These are phyloP conservation scores for Standfussiana lucernea DNA, from an alignment of 2,888 invertebrate species.

Conservation along the genomic window DNA sequence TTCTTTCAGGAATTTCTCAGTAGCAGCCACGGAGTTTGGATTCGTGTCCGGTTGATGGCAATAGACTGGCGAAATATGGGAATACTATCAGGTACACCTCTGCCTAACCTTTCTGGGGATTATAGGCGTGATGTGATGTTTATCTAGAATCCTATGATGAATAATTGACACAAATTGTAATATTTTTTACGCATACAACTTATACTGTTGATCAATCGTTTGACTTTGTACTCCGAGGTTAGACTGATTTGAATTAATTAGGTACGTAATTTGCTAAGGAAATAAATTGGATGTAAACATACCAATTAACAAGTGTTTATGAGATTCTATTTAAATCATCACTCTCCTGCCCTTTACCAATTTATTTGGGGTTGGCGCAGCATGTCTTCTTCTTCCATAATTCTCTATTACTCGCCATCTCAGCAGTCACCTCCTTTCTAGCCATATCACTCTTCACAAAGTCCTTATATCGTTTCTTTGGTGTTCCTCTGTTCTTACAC, in stretches of 20 bases:
- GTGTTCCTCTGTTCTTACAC: no score
- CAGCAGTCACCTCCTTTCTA: not conserved
- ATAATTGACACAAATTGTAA: conserved; percentile 15
- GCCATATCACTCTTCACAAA: no score
- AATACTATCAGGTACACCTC: no score
- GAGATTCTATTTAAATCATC: not conserved
- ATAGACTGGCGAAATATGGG: no score
- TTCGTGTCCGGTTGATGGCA: no score
- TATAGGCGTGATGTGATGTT: no score
- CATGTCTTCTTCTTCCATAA: not conserved
- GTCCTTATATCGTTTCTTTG: no score
- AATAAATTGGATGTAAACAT: not conserved
- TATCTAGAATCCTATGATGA: not conserved
- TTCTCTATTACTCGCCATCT: not conserved
- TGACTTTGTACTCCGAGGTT: not conserved
- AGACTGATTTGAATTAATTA: not conserved
- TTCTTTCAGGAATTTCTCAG: no score
- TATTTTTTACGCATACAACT: conserved; percentile 19
- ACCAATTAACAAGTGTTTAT: not conserved
- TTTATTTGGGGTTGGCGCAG: not conserved
- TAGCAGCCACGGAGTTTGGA: no score
- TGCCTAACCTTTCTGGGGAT: no score
- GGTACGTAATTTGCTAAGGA: not conserved
- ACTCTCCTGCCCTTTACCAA: not conserved
- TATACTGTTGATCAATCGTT: conserved; percentile 28